Base-by-base conservation (phyloP, 64 coral and sea anemone genomes). In the Pocillopora verrucosa region DNA sequence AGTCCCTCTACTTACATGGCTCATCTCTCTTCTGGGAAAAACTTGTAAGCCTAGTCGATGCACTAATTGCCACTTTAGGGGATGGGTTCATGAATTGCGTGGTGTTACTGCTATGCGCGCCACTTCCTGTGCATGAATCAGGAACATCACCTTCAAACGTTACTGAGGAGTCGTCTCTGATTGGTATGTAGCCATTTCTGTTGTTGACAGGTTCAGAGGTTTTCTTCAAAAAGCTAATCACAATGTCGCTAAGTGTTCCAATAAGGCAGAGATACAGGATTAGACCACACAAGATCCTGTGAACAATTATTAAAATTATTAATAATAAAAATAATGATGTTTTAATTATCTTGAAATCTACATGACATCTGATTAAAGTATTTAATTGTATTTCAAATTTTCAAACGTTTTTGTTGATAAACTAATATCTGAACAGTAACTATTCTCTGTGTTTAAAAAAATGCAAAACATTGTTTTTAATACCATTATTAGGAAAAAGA, bases 231-330 rank as follows among this genome's bases (percentile, higher is more conserved):
- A 58, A 86, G 37, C 16, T 80, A 20, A 83, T 56, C 20, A 80
- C 7, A 35, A 89, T 56, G 37, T 93, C 92, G 16, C 64, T 11
- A 5, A 73, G 62, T 16, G 92, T 89, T 89, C 92, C 92, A 65
- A 74, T 26, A 20, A 93, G 80, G 36, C 92, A 89, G 6, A 93
- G 36, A 34, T 76, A 69, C 17, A 89, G 58, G 36, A 93, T 65
- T 17, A 89, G 25, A 61, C 87, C 92, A 89, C 87, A 93, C 20
- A 93, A 60, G 1, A 60, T 60, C 38, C 92, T 93, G 60, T n/a
- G 72, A 84, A 59, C 30, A 30, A 30, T 30, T 30, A 30, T 30
- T 30, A 22, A 79, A 36, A 30, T 5, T 58, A 36, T 36, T 61
- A 24, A 36, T 10, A 30, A 30, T 30, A 30, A 25, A 56, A 45